Percentiles rank a stretch among this genome's conserved stretches.
Conservation (phyloP, 2,113 vertebrate genomes). For the Prionailurus viverrinus region DNA sequence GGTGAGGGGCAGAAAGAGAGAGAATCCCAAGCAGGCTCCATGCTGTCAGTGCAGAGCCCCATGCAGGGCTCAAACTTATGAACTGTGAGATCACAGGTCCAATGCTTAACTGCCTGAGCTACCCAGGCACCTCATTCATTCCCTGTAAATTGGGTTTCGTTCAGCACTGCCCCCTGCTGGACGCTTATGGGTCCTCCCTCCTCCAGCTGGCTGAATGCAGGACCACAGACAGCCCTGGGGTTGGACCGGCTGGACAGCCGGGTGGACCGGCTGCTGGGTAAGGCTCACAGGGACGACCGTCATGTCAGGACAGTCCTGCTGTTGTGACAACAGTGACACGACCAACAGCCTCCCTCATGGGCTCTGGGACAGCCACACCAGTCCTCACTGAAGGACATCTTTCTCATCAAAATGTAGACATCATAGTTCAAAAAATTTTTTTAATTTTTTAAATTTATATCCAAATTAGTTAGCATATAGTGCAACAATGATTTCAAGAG, state of each 20-base stretch:
- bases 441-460: too few relatives aligned
- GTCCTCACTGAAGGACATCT: not conserved
- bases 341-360: not conserved
- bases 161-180: not conserved
- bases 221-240: not conserved
- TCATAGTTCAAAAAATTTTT: not conserved
- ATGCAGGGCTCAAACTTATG: too few relatives aligned
- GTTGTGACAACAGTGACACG: not conserved
- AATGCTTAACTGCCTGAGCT: too few relatives aligned
- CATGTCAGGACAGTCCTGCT: too few relatives aligned
- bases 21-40: too few relatives aligned
- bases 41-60: too few relatives aligned
- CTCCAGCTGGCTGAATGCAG: not conserved
- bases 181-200: not conserved
- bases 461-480: too few relatives aligned
- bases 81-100: too few relatives aligned
- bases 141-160: not conserved
- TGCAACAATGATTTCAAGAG: too few relatives aligned
- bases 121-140: not conserved
- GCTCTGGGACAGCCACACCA: too few relatives aligned
- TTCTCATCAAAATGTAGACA: not conserved
- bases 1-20: too few relatives aligned
- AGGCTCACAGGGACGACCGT: not conserved
- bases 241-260: not conserved
- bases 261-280: not conserved